Evolutionary conservation across 2,797 vertebrate genomes (phyloP), one percentile per base, ranked within the genome.

Genomic region (Mormyrops attenuatus): DNA sequence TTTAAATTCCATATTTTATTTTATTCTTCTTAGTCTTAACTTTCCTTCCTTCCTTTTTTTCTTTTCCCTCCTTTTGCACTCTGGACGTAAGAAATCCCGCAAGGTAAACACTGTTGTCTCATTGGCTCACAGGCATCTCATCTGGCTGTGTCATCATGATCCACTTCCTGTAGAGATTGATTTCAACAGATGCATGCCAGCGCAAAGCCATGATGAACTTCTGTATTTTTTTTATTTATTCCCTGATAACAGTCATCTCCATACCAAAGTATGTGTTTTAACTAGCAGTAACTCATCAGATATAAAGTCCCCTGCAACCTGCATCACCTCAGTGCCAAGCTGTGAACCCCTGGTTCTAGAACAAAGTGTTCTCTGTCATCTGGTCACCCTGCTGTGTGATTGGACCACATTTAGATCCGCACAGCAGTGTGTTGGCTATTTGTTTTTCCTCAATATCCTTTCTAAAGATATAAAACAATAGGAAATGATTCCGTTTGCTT

Each of bases 41-140:
- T 41, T 9, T 69, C 22, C 60, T 89, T 50, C 47, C 47, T 87
- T 63, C 63, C 90, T 85, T 47, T 60, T 52, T 91, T 90, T 49
- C 89, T 85, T 95, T 95, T 95, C 94, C 94, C 94, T 92, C 92
- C 94, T 93, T 95, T 95, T 93, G 96, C 96, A 97, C 96, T 97
- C 95, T 97, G 98, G 98, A 98, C 97, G 95, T 97, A 97, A 99
- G 98, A 99, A 99, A 98, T 99, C 98, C 96, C 98, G 97, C 95
- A 99, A 99, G 99, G 99, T 99, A 99, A 97, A 95, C 96, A 97
- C 93, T 95, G 92, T 92, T 95, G 94, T 93, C 93, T 94, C 85
- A 92, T 92, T 95, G 82, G 94, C 93, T 93, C 90, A 92, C 91
- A 89, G 93, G 92, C 95, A 95, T 97, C 95, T 95, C 96, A 73